phyloP scores from a whole-genome alignment of 1,140 invertebrate genomes.

The Ptiloglossa arizonensis region DNA sequence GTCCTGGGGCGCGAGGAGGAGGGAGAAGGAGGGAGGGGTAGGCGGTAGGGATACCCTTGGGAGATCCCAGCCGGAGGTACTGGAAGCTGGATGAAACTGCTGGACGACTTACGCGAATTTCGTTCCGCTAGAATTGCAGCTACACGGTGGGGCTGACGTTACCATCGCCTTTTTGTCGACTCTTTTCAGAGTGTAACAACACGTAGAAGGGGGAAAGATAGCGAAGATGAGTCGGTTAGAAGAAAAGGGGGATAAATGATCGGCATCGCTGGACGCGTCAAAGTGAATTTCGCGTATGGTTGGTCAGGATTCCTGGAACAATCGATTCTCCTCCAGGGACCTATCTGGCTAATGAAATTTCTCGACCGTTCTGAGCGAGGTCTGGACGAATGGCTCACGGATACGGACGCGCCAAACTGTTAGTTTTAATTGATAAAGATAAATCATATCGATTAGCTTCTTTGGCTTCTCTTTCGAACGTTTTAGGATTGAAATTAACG shows the following conservation, averaged over 20 bases:
- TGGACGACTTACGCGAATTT: slow-evolving; percentile 51
- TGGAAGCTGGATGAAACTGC: slow-evolving; percentile 27
- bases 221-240: slow-evolving; percentile 10
- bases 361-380: slow-evolving; percentile 10
- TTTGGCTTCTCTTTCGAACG: too few species aligned
- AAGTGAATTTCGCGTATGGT: slow-evolving; percentile 54
- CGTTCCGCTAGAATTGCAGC: slow-evolving; percentile 53
- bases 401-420: too few species aligned
- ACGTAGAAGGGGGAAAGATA: slow-evolving; percentile 33
- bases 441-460: too few species aligned
- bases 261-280: slow-evolving; percentile 46
- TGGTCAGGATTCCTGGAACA: slow-evolving; percentile 44
- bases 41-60: slow-evolving; percentile 59
- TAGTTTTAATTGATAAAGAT: too few species aligned
- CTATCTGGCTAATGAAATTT: slow-evolving; percentile 65
- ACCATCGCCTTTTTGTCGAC: background rate
- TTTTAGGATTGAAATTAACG: too few species aligned
- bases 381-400: too few species aligned
- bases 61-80: slow-evolving; percentile 25
- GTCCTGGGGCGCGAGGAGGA: too few species aligned
- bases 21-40: too few species aligned
- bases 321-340: slow-evolving; percentile 62
- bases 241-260: slow-evolving; percentile 50
- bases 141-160: slow-evolving; percentile 4
- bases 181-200: slow-evolving; percentile 15